A percentile compares a stretch with the other conserved stretches of the same genome.
These are phyloP conservation scores for Folsomia manolachei DNA, from an alignment of 2,888 invertebrate species.

Conservation along the genomic window DNA sequence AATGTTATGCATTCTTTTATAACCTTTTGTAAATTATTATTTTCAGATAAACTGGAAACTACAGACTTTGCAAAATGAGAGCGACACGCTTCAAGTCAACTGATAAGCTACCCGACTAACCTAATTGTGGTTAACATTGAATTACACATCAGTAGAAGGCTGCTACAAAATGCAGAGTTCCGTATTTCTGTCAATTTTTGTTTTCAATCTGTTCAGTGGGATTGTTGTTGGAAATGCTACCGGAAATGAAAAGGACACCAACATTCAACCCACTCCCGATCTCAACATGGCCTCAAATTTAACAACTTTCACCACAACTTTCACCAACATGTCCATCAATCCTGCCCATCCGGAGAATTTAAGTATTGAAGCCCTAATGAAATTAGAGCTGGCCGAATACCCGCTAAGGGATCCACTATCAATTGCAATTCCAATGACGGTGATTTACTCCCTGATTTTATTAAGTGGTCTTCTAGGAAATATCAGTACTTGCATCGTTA, in stretches of 20 bases:
- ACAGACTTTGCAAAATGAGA: too few relatives aligned
- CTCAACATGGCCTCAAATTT: neutral
- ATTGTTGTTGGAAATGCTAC: too few relatives aligned
- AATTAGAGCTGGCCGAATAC: slow-evolving; percentile 18
- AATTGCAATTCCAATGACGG: slow-evolving; percentile 61
- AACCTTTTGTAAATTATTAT: too few relatives aligned
- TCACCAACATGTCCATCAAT: neutral
- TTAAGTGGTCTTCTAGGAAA: slow-evolving; percentile 74
- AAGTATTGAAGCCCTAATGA: slow-evolving; percentile 13
- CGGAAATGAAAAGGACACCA: neutral
- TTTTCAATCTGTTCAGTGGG: too few relatives aligned
- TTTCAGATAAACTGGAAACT: too few relatives aligned
- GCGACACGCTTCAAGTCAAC: too few relatives aligned
- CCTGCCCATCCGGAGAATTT: slow-evolving; percentile 14
- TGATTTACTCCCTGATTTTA: slow-evolving; percentile 68
- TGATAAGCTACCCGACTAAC: too few relatives aligned
- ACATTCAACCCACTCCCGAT: neutral
- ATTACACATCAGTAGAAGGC: neutral
- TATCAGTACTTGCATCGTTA: slow-evolving; percentile 74
- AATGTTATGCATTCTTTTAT: too few relatives aligned
- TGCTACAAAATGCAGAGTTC: neutral
- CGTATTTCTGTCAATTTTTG: neutral
- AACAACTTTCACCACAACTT: neutral
- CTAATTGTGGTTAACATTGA: too few relatives aligned
- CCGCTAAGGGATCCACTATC: slow-evolving; percentile 34